These are phyloP conservation scores for Actinopyga echinites DNA, from an alignment of 53 echinoderm and acorn worm genomes.

Conservation along the genomic window DNA sequence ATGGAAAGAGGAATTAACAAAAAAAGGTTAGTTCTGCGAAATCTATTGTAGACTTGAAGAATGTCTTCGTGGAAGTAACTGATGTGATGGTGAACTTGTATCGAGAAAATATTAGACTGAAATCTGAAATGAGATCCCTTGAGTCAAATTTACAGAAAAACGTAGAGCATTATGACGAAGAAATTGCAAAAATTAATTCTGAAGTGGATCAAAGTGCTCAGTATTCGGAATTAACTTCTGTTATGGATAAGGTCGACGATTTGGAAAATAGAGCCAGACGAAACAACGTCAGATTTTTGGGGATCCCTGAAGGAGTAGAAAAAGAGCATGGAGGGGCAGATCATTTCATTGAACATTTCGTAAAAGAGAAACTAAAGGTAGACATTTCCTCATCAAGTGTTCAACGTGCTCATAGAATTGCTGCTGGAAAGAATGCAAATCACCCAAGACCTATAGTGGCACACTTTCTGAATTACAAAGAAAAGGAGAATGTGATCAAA, in stretches of 20 bases:
- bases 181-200: not conserved
- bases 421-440: not conserved
- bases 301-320: not conserved
- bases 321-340: not conserved
- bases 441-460: not conserved
- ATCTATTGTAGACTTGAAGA: not conserved
- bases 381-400: not conserved
- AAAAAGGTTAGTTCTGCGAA: slow-evolving; percentile 1
- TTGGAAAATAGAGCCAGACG: not conserved
- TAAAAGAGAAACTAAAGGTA: not conserved
- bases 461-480: slow-evolving; percentile 1
- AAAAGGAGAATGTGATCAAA: not conserved
- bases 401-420: not conserved
- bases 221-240: not conserved
- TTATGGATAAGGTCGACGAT: not conserved
- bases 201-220: not conserved
- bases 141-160: not conserved
- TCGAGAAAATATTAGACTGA: not conserved
- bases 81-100: not conserved
- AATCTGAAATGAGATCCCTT: not conserved
- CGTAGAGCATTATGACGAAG: not conserved
- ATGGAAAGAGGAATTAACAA: not conserved
- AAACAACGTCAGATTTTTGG: not conserved
- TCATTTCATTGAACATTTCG: not conserved
- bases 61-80: not conserved